Evolutionary conservation across 1,140 invertebrate species (phyloP), one percentile per base, ranked within the genome.

Genomic region (Hyles euphorbiae): DNA sequence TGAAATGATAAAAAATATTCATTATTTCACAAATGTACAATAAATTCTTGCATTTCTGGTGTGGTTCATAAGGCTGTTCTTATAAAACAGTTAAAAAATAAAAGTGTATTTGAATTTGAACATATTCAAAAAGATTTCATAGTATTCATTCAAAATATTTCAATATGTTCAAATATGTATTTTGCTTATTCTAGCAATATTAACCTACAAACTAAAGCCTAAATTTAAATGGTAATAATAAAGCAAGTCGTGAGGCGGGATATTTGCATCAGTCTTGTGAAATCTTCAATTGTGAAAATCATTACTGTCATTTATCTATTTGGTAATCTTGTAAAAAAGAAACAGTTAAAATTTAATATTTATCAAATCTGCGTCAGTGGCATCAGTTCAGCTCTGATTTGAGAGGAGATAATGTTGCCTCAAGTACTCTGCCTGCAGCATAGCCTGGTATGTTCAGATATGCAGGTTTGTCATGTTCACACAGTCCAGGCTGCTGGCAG

Each of bases 261-360:
- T 81, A 88, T 88, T 88, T 87, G 86, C 83, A 88, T 88, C 86
- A 88, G 86, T 88, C 86, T 88, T 88, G 83, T 88, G 84, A 83
- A 87, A 84, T 87, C 87, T 71, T 86, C 78, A 86, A 83, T 81
- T 82, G 75, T 81, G 78, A 84, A 87, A 85, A 83, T 81, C 72
- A 81, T 83, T 62, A 61, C 76, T 78, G 79, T 86, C 66, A 81
- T 83, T 83, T 67, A 81, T 78, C 72, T 84, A 83, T 88, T 83
- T 85, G 78, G 83, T 87, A 81, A 81, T 81, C 68, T 81, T 83
- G 83, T 79, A 73, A 78, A 84, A 81, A 75, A 71, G 65, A 81
- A 81, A 78, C 74, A 56, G 70, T 73, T 72, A 62, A 67, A 68
- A 48, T 50, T 62, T 40, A 51, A 63, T 57, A 56, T 53, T 67